Evolutionary conservation across 2,113 vertebrate species (phyloP).

Genomic region (Myotis davidii): DNA sequence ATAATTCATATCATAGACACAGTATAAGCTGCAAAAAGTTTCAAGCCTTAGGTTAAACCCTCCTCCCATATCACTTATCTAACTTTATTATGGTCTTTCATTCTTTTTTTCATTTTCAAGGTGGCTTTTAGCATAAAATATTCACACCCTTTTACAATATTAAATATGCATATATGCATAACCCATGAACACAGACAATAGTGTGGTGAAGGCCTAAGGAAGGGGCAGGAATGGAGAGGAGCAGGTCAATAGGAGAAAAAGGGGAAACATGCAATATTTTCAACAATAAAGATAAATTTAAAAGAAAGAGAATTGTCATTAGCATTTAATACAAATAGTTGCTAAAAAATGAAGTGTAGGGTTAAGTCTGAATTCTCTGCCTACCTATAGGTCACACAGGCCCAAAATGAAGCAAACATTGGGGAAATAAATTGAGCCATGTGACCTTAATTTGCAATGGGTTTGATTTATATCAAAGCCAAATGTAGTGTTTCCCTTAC

Average conservation of each 20-base stretch:
- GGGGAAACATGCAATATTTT: no score
- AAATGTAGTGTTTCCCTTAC: neutral
- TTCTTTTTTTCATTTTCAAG: constrained; percentile 31
- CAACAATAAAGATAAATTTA: no score
- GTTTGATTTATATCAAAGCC: neutral
- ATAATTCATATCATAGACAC: constrained; percentile 14
- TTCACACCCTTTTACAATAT: neutral
- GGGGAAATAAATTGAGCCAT: neutral
- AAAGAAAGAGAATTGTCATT: neutral
- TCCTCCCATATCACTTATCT: constrained; percentile 17
- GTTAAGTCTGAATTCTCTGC: neutral
- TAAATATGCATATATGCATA: constrained; percentile 14
- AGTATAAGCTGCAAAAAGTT: constrained; percentile 32
- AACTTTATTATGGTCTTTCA: constrained; percentile 49
- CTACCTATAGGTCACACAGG: neutral
- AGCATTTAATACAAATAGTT: neutral
- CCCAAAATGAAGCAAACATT: neutral
- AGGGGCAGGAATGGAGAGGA: no score
- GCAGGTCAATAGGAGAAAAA: no score
- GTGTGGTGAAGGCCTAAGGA: no score
- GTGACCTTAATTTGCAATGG: neutral
- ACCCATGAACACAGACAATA: no score
- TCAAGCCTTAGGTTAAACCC: constrained; percentile 45
- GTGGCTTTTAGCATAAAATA: constrained; percentile 67
- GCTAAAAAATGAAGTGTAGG: neutral